Base-by-base conservation (phyloP, 2,888 invertebrate species). In the Cremastinae sp. region DNA sequence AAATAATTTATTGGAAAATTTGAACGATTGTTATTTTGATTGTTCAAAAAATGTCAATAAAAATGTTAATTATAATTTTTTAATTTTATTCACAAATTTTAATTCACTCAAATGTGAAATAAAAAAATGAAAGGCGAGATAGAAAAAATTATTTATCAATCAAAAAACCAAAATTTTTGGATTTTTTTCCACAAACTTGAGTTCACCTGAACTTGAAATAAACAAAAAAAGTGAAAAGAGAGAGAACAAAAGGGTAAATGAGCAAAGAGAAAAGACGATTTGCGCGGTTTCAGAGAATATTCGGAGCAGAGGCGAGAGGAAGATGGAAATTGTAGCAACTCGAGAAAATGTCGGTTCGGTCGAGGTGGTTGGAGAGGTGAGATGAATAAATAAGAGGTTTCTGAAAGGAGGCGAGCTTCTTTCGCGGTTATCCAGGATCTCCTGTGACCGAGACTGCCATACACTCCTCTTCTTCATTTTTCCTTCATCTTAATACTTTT, bases 331-430 rank as follows among this genome's bases (percentile, higher is more conserved):
- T 12, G n/a, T n/a, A 28, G 28, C 28, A 28, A n/a, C n/a, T n/a
- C 28, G 28, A 5, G 28, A 28, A 28, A 28, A 28, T 58, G 47
- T 58, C 39, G 45, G 56, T 47, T 28, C 28, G 28, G 22, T 59
- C 73, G 41, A 53, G 45, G 55, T 73, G 62, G 49, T 74, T 71
- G 80, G 79, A 81, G 84, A 86, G 87, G 87, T 85, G 87, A 88
- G 87, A 88, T 88, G 87, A 88, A 88, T 88, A 88, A 88, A 88
- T 88, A 88, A 88, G 86, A 87, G 86, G 86, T 84, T 86, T 87
- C 84, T 88, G 87, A 86, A 86, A 87, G 86, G 84, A 78, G 74
- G 66, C 61, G 65, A 74, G 69, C 70, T 55, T 70, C 82, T 83
- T 85, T 85, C 79, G 75, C 78, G 84, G 85, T 85, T 77, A 80